These are phyloP conservation scores for Oncorhynchus nerka DNA, from an alignment of 2,113 vertebrate species.

Conservation along the genomic window DNA sequence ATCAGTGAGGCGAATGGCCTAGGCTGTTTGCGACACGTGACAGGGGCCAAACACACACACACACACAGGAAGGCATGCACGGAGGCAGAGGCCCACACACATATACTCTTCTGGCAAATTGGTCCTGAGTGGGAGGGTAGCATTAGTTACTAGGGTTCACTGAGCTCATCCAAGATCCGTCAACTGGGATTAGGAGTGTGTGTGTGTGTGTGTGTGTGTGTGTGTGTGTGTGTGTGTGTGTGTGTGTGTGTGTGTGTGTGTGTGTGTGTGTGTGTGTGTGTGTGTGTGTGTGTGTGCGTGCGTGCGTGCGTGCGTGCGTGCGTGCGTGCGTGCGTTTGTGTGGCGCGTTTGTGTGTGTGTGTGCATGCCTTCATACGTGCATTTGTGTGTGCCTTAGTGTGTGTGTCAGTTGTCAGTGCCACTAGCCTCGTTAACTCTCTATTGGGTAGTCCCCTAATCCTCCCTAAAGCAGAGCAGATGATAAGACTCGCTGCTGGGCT, in stretches of 20 bases:
- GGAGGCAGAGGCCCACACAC: not conserved
- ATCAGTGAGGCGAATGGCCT: slow-evolving; percentile 10
- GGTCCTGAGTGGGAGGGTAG: not conserved
- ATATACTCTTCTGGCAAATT: not conserved
- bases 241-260: slow-evolving; percentile 1
- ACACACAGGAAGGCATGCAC: too few relatives aligned
- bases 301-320: not conserved
- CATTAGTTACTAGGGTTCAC: slow-evolving; percentile 1
- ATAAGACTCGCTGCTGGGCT: too few relatives aligned
- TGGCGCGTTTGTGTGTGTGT: not conserved
- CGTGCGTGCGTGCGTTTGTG: not conserved
- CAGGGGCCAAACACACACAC: too few relatives aligned
- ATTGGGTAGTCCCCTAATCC: too few relatives aligned
- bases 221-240: not conserved
- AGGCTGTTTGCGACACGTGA: too few relatives aligned
- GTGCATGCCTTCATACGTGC: not conserved
- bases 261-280: not conserved
- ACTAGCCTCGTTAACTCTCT: too few relatives aligned
- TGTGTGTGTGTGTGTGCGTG: not conserved
- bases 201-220: not conserved
- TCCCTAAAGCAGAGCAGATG: too few relatives aligned
- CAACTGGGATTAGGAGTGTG: slow-evolving; percentile 8
- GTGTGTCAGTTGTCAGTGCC: not conserved
- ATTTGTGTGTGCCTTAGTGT: not conserved
- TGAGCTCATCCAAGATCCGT: slow-evolving; percentile 17